These are phyloP conservation scores for Zygogramma bicolorata DNA, from an alignment of 2,888 invertebrate genomes.

Conservation along the genomic window DNA sequence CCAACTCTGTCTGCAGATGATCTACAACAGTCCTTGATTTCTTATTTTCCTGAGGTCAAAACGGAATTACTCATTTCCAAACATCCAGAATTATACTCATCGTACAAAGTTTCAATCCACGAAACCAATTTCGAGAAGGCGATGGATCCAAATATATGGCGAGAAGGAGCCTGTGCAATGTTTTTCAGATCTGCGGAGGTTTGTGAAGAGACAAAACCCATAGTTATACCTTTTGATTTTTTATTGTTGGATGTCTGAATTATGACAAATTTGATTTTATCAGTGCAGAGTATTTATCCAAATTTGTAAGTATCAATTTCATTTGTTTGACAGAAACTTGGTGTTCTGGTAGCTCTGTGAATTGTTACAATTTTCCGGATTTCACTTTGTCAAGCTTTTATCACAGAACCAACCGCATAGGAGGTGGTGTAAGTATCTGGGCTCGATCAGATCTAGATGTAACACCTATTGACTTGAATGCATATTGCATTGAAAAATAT, in stretches of 20 bases:
- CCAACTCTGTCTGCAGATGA: slow-evolving; percentile 1
- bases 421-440: slow-evolving; percentile 6
- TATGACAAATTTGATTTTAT: slow-evolving; percentile 12
- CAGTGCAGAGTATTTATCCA: slow-evolving; percentile 10
- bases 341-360: slow-evolving; percentile 10
- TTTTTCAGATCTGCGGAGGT: slow-evolving; percentile 9
- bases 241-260: slow-evolving; percentile 6
- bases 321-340: slow-evolving; percentile 18
- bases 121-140: slow-evolving; percentile 3
- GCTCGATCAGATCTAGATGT: neutral
- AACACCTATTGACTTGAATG: slow-evolving; percentile 3
- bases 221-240: neutral
- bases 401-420: slow-evolving; percentile 1
- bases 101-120: neutral
- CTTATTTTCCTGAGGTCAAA: slow-evolving; percentile 7
- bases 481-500: slow-evolving; percentile 10
- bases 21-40: neutral
- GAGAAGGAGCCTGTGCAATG: slow-evolving; percentile 10
- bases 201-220: neutral
- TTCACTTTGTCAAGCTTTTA: slow-evolving; percentile 6
- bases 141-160: slow-evolving; percentile 19
- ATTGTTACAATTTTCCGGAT: slow-evolving; percentile 10
- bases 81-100: slow-evolving; percentile 14
- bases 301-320: too few relatives aligned
- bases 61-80: neutral